Percentiles rank a stretch among this genome's conserved stretches.
These are phyloP conservation scores for Tipula unca DNA, from an alignment of 2,888 invertebrate genomes.

Conservation along the genomic window DNA sequence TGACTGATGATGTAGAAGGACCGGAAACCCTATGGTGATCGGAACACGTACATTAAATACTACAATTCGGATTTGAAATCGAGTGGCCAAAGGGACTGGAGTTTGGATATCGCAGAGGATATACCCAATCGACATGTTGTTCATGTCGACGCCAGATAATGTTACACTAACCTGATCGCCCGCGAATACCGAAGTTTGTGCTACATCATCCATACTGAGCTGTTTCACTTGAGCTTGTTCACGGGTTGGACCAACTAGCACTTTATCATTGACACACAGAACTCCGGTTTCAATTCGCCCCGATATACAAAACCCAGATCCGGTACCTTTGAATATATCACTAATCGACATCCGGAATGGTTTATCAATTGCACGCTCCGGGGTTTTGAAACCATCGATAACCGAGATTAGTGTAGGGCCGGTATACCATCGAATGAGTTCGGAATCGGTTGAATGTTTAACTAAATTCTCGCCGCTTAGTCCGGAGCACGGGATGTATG, in stretches of 20 bases:
- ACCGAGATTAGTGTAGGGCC: slow-evolving; percentile 79
- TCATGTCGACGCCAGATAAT: slow-evolving; percentile 67
- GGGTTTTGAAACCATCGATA: slow-evolving; percentile 81
- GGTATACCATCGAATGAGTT: slow-evolving; percentile 64
- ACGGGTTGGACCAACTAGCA: slow-evolving; percentile 76
- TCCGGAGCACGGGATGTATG: slow-evolving; percentile 92
- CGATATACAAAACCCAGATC: slow-evolving; percentile 82
- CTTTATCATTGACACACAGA: slow-evolving; percentile 75
- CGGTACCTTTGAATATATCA: slow-evolving; percentile 90
- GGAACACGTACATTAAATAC: slow-evolving; percentile 90
- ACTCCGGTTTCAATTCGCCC: slow-evolving; percentile 90
- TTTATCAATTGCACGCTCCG: slow-evolving; percentile 76
- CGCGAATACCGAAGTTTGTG: slow-evolving; percentile 73
- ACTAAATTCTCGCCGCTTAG: slow-evolving; percentile 90
- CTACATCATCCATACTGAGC: slow-evolving; percentile 60
- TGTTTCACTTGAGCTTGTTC: slow-evolving; percentile 78
- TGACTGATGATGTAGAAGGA: slow-evolving; percentile 88
- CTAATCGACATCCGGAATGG: slow-evolving; percentile 88
- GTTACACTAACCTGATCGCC: slow-evolving; percentile 87
- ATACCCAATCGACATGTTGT: slow-evolving; percentile 77
- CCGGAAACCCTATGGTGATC: slow-evolving; percentile 80
- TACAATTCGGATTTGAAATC: slow-evolving; percentile 84
- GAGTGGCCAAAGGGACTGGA: slow-evolving; percentile 71
- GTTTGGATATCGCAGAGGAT: slow-evolving; percentile 74
- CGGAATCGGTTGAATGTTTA: slow-evolving; percentile 54